Base-by-base conservation (phyloP, 2,797 vertebrate genomes). In the Lepilemur septentrionalis region DNA sequence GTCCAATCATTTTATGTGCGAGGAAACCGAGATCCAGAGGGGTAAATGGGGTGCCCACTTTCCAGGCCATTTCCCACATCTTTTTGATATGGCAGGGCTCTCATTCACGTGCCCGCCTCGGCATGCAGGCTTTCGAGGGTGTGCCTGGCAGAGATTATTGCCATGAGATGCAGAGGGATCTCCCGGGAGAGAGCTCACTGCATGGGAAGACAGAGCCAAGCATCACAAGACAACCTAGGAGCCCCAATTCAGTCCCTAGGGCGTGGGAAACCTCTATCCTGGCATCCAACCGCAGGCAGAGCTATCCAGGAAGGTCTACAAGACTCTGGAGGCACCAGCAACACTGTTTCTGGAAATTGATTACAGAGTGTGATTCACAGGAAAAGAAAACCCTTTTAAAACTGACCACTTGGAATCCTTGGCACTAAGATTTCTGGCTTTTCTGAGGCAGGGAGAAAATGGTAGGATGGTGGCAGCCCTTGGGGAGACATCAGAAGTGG, bases 1-100 rank as follows among this genome's bases (percentile, higher is more conserved):
- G 22, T 48, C 28, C 41, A 52, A 17, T 91, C n/a, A 20, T 76
- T 83, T 55, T 80, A 55, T 55, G 10, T 67, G 41, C 80, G 28
- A 63, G 18, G 61, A 95, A 86, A 86, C 46, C 14, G n/a, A 93
- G n/a, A 59, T 48, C 15, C 52, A 81, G 67, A 70, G 38, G 48
- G 5, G 4, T 38, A 41, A 82, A 18, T 32, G 15, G n/a, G 8
- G 48, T 41, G 32, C 15, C 72, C 7, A 2, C 75, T 75, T 87
- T 43, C 59, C 57, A 50, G 59, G 35, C 14, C 73, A 32, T 32
- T 79, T 72, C 70, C 43, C 18, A 43, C 38, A 61, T 17, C 63
- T 79, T 43, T 82, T 11, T 61, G 28, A 9, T 13, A 9, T 0
- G 2, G 20, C 15, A 32, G 9, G 65, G 46, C 32, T 50, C 14